These are phyloP conservation scores for Hyperoodon ampullatus DNA, from an alignment of 2,113 vertebrate genomes.

Conservation along the genomic window DNA sequence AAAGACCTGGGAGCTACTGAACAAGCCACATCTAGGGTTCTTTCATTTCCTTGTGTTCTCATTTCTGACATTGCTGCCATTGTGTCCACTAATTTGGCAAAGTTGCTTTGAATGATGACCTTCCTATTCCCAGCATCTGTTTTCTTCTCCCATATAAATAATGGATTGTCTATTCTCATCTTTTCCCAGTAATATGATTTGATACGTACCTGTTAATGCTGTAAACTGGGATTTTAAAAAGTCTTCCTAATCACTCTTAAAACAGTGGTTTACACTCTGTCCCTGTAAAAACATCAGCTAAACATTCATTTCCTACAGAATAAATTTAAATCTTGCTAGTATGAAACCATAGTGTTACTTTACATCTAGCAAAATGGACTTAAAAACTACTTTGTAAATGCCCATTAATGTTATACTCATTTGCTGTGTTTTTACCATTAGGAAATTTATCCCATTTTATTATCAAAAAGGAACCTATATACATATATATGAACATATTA, in stretches of 20 bases:
- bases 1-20: neutral
- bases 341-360: conserved; percentile 23
- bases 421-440: conserved; percentile 34
- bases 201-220: conserved; percentile 21
- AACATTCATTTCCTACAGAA: conserved; percentile 35
- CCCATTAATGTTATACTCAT: neutral
- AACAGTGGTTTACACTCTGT: neutral
- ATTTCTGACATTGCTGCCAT: conserved; percentile 26
- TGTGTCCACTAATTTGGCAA: conserved; percentile 53
- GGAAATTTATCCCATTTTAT: neutral
- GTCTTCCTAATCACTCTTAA: neutral
- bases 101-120: conserved; percentile 46
- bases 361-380: conserved; percentile 19
- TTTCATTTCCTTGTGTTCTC: conserved; percentile 51
- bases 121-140: conserved; percentile 63
- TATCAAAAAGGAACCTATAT: neutral
- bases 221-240: neutral
- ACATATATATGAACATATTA: neutral
- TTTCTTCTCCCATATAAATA: conserved; percentile 27
- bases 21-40: neutral
- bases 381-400: conserved; percentile 8
- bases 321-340: conserved; percentile 26
- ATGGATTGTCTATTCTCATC: neutral
- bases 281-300: neutral
- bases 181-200: neutral